These are phyloP conservation scores for Ochotona princeps DNA, from an alignment of 2,113 vertebrate species.

Conservation along the genomic window DNA sequence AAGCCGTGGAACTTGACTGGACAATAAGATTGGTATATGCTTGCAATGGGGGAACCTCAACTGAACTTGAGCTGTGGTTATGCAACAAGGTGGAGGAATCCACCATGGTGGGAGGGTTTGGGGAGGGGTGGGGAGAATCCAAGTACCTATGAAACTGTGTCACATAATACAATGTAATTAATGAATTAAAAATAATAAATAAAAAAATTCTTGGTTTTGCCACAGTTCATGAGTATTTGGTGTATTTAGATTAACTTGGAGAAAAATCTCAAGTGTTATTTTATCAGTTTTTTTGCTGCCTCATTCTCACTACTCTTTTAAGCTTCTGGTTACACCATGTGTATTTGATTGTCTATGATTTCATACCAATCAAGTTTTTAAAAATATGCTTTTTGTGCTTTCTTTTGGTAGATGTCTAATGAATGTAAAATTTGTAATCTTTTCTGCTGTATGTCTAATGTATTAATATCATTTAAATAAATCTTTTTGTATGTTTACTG, in stretches of 20 bases:
- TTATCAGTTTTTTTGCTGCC: background rate
- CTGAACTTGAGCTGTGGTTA: no score
- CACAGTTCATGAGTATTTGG: background rate
- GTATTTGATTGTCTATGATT: background rate
- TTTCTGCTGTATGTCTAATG: background rate
- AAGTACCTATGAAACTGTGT: no score
- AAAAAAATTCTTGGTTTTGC: background rate
- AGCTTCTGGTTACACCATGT: background rate
- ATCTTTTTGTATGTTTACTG: background rate
- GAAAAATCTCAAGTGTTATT: background rate
- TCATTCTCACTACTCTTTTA: background rate
- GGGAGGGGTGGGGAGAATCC: no score
- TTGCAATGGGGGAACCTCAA: no score
- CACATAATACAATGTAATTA: no score
- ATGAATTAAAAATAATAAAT: no score
- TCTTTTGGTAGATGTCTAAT: background rate
- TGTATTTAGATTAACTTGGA: background rate
- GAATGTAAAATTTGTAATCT: background rate
- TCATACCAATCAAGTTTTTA: background rate
- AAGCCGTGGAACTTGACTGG: no score
- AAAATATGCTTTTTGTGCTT: background rate
- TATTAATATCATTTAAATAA: background rate
- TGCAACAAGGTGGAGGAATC: no score
- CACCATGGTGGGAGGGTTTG: no score
- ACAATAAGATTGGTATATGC: no score